Base-by-base conservation (phyloP, 1,140 invertebrate species). In the Eupristina koningsbergeri region DNA sequence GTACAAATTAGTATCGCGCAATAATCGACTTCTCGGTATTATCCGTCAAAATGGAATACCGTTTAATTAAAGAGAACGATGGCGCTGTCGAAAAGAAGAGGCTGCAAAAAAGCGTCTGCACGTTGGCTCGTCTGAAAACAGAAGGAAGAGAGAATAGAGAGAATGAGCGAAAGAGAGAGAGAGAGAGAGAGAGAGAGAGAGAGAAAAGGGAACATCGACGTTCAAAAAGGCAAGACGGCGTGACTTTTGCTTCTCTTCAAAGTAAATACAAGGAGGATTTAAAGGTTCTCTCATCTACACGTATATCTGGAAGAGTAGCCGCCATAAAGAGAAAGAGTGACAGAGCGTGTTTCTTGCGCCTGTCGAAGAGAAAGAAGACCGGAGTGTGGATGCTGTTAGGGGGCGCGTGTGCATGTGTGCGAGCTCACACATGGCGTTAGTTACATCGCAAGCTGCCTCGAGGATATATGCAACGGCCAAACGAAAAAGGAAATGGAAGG, bases 341-440 rank as follows among this genome's bases (percentile, higher is more conserved):
- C 77, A 84, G 85, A 86, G 87, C 86, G 85, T 86, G 86, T 86
- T 86, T 86, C 85, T 86, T 69, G 69, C 77, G 85, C 77, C 85
- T 76, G 80, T 84, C 80, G 82, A 84, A 80, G 5, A 74, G 81
- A 86, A 83, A 82, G 75, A 85, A 47, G 26, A 63, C 69, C 50
- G 67, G 58, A 69, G 36, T n/a, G n/a, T n/a, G n/a, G n/a, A n/a
- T n/a, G n/a, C n/a, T n/a, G n/a, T n/a, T n/a, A 39, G 31, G 36
- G 63, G 41, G 58, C 39, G 19, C 41, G 78, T 36, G 63, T 0
- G 47, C 9, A 22, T 41, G 29, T 64, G n/a, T 74, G 69, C 36
- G 31, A 17, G 47, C 50, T 39, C 53, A 69, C 63, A 69, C 22
- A 41, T n/a, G 58, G 19, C 19, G 31, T n/a, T n/a, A 61, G 31